These are phyloP conservation scores for Hiodon tergisus DNA, from an alignment of 2,113 vertebrate genomes.

Conservation along the genomic window DNA sequence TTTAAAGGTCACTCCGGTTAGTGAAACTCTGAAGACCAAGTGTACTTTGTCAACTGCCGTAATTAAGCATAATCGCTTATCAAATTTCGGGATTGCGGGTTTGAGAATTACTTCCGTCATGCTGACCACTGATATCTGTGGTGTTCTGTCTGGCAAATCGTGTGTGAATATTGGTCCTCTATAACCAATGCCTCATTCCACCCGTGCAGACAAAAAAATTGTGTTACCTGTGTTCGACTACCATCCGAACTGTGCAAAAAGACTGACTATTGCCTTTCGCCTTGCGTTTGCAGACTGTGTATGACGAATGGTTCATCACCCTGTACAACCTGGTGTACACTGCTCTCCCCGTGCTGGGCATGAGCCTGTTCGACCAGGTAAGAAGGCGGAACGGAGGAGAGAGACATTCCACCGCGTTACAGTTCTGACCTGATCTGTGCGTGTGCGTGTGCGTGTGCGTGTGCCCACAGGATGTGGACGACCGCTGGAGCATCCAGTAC, in stretches of 20 bases:
- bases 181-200: too few relatives aligned
- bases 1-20: too few relatives aligned
- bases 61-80: too few relatives aligned
- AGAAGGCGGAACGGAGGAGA: neutral
- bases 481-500: slow-evolving; percentile 81
- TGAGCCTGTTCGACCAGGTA: slow-evolving; percentile 98
- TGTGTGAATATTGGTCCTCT: neutral
- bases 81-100: too few relatives aligned
- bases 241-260: too few relatives aligned
- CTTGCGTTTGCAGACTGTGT: slow-evolving; percentile 73
- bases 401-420: neutral
- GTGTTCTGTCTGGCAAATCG: neutral
- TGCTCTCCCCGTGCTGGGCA: slow-evolving; percentile 84
- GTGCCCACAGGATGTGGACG: slow-evolving; percentile 79
- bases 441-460: neutral
- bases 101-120: too few relatives aligned
- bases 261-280: neutral
- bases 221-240: neutral
- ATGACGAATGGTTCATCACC: slow-evolving; percentile 92
- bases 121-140: too few relatives aligned
- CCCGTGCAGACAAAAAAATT: too few relatives aligned
- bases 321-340: slow-evolving; percentile 94
- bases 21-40: too few relatives aligned
- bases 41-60: too few relatives aligned
- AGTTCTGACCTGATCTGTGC: neutral